These are phyloP conservation scores for Papilio polyxenes DNA, from an alignment of 1,140 invertebrate species.

Conservation along the genomic window DNA sequence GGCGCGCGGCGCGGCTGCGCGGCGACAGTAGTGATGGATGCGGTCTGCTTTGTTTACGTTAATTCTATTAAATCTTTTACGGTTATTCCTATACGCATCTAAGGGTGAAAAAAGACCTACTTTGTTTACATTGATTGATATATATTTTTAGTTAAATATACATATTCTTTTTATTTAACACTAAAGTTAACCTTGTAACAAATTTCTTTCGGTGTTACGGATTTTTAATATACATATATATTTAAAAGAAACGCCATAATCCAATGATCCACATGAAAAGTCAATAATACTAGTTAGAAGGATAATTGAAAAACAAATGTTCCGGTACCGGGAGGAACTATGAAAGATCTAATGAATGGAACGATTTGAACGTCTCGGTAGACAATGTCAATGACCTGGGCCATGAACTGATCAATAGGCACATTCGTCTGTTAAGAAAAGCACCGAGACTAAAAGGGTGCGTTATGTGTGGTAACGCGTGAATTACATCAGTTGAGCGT, in stretches of 20 bases:
- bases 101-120: neutral
- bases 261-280: neutral
- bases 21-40: constrained; percentile 31
- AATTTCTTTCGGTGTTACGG: no score
- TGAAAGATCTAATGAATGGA: neutral
- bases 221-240: no score
- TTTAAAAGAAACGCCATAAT: neutral
- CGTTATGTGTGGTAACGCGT: constrained; percentile 66
- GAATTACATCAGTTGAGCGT: constrained; percentile 73
- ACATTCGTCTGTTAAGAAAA: constrained; percentile 48
- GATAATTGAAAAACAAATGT: neutral
- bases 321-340: neutral
- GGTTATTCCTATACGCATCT: neutral
- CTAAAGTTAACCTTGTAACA: no score
- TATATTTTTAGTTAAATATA: neutral
- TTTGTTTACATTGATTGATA: neutral
- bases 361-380: neutral
- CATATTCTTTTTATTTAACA: no score
- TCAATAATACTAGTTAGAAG: neutral
- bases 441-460: constrained; percentile 67
- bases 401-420: constrained; percentile 32
- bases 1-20: neutral
- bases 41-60: constrained; percentile 29
- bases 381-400: constrained; percentile 7
- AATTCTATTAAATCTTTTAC: constrained; percentile 31